Base-by-base conservation (phyloP, 1,140 invertebrate genomes). In the Achatina immaculata region DNA sequence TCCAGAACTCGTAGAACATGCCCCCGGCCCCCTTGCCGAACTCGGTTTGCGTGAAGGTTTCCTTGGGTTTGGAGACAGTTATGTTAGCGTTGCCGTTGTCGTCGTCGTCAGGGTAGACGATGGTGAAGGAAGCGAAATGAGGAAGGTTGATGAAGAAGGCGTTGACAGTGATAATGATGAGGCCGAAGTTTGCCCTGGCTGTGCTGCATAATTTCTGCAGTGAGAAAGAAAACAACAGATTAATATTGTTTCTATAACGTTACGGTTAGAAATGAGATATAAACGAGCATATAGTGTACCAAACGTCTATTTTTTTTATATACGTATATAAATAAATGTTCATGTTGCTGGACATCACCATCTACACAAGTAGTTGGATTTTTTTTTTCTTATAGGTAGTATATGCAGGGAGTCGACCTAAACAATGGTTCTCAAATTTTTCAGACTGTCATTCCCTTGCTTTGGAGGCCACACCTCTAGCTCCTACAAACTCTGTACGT, bases 1-100 rank as follows among this genome's bases (percentile, higher is more conserved):
- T 82, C 87, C 87, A 88, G 82, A 88, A 88, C 83, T 88, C 87
- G 81, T 87, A 88, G 51, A 78, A 71, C 36, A 79, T 66, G 28
- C 85, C 87, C 58, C 82, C 83, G 0, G 78, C 62, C 0, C 85
- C 82, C 31, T 58, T 66, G n/a, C 85, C 85, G 48, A 84, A 88
- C 36, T 84, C 84, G 0, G 85, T 86, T 42, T 38, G n/a, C n/a
- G 40, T 31, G 55, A 84, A 86, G 7, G 83, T 78, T 34, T 62
- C 31, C 34, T 77, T 79, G 4, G 71, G 66, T 34, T 58, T 40
- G 31, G 40, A 74, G 6, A 24, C 48, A 34, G 42, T 38, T 11
- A 19, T 40, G 28, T 31, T 65, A 4, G 19, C n/a, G 36, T 19
- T 40, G 43, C 28, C 34, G 36, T 65, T 42, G 31, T 11, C 21